Conservation (phyloP, 2,888 invertebrate species). For the Artemia sinica region DNA sequence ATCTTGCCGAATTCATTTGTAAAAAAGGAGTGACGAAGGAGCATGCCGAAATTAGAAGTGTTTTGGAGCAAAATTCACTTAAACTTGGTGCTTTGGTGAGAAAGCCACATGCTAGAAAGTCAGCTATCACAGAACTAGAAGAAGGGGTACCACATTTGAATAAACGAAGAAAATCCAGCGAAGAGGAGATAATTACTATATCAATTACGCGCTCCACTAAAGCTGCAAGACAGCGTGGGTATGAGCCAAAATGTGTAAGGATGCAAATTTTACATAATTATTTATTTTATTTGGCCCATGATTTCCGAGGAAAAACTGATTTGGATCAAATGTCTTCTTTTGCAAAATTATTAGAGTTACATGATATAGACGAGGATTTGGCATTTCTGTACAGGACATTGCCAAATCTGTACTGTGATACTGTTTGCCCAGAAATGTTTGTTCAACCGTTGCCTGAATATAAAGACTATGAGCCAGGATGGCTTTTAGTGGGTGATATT, state of each 20-base stretch:
- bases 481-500: slow-evolving; percentile 51
- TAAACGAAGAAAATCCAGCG: too few relatives aligned
- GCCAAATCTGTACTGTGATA: slow-evolving; percentile 25
- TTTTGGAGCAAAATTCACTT: slow-evolving; percentile 44
- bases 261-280: slow-evolving; percentile 48
- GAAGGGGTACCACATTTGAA: too few relatives aligned
- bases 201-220: neutral
- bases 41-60: slow-evolving; percentile 39
- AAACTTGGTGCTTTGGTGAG: too few relatives aligned
- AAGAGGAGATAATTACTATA: too few relatives aligned
- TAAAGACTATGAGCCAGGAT: slow-evolving; percentile 42
- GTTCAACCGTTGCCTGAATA: slow-evolving; percentile 47
- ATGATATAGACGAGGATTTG: slow-evolving; percentile 27
- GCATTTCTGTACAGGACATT: neutral
- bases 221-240: slow-evolving; percentile 36
- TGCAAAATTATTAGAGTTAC: slow-evolving; percentile 28
- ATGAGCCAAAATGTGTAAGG: slow-evolving; percentile 46
- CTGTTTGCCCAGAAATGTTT: slow-evolving; percentile 50
- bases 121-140: too few relatives aligned
- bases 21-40: slow-evolving; percentile 35
- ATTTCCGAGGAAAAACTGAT: slow-evolving; percentile 33
- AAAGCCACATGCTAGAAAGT: too few relatives aligned
- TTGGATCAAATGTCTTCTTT: slow-evolving; percentile 28
- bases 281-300: slow-evolving; percentile 49
- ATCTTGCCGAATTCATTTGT: slow-evolving; percentile 33